Base-by-base conservation (phyloP, 1,140 invertebrate genomes). In the Lycorma delicatula region DNA sequence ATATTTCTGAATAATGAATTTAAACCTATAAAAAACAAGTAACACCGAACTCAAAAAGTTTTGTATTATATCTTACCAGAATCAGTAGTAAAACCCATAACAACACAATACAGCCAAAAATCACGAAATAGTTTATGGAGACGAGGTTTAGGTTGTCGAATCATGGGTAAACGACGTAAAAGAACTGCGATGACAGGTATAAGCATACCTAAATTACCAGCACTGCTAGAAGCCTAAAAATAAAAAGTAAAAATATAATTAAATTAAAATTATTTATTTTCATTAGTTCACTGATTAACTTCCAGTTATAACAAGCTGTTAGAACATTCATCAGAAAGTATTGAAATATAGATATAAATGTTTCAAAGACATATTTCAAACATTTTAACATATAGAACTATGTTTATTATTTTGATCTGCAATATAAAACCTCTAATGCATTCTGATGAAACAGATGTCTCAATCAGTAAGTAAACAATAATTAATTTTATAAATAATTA, bases 71-170 rank as follows among this genome's bases (percentile, higher is more conserved):
- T 61, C 62, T 66, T 64, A 86, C 85, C 84, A 70, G 86, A 84
- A 64, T 89, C 83, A 0, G 87, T 84, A 1, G 94, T 94, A 71
- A 99, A 99, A 22, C 94, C 95, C 86, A 98, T 95, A 6, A 99
- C 89, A n/a, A 98, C 93, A 69, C 93, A 98, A 70, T 99, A 99
- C 9, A 98, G 77, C 97, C 97, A 99, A 71, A 99, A 99, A 73
- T 99, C 96, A 66, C 94, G 84, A 71, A 99, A 99, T 3, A 98
- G 74, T 70, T 98, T 98, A 64, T 95, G 84, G n/a, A 98, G 76
- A n/a, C 95, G 76, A 3, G 92, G 87, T 63, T 95, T 93, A 0
- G 96, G 92, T 61, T 94, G 85, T 64, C 80, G 82, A 58, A 99
- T 97, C 0, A 86, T 85, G 3, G 92, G 91, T 64, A 99, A 76